Evolutionary conservation across 2,113 vertebrate species (phyloP).

Genomic region (Ptilorrhoa leucosticta): DNA sequence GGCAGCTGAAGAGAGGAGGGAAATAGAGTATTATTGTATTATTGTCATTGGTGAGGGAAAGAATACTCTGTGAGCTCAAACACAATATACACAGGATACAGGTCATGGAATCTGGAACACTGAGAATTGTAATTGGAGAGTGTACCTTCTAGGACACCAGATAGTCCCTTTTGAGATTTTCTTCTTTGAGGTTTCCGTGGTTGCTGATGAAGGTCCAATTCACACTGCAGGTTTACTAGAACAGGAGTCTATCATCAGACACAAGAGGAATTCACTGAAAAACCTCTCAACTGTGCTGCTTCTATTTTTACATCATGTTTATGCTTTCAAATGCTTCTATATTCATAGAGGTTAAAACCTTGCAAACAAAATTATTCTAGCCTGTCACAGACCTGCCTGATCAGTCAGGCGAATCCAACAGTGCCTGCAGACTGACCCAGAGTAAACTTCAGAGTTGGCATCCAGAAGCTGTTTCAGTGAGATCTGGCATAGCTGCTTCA

Average conservation of each 20-base stretch:
- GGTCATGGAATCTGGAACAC: not conserved
- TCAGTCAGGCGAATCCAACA: not conserved
- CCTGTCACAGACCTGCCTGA: not conserved
- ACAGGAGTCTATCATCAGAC: not conserved
- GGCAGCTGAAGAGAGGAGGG: not conserved
- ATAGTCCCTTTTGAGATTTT: not conserved
- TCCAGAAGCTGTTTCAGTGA: not conserved
- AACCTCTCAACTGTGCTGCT: not conserved
- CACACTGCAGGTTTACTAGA: not conserved
- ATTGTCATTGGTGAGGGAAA: not conserved
- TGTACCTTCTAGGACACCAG: not conserved
- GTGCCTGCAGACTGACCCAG: not conserved
- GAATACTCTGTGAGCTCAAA: not conserved
- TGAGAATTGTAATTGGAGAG: not conserved
- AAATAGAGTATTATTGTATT: not conserved
- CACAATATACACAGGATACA: fast-evolving
- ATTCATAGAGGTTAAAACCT: not conserved
- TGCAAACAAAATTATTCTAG: not conserved
- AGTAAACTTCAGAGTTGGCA: not conserved
- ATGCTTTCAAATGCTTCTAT: not conserved
- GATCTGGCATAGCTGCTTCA: not conserved
- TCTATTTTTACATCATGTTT: not conserved
- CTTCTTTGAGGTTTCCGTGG: not conserved
- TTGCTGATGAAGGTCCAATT: not conserved
- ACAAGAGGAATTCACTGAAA: not conserved